These are phyloP conservation scores for Disparrhopalites patrizii DNA, from an alignment of 2,888 invertebrate genomes.

Conservation along the genomic window DNA sequence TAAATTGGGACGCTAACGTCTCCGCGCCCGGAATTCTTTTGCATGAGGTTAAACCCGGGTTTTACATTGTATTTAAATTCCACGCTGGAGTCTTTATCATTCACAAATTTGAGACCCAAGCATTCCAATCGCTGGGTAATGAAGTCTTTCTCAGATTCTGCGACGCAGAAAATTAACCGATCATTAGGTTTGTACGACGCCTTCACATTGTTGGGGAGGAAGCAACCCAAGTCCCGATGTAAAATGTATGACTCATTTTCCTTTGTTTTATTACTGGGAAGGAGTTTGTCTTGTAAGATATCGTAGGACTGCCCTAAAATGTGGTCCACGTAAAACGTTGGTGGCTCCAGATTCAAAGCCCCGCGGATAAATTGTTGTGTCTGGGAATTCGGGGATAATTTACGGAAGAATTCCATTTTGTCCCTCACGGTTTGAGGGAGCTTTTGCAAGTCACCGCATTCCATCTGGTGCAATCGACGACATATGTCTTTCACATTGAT, in stretches of 20 bases:
- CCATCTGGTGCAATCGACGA: neutral
- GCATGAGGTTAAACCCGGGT: constrained; percentile 8
- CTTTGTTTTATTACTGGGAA: too few species aligned
- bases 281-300: neutral
- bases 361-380: neutral
- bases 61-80: constrained; percentile 17
- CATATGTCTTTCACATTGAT: neutral
- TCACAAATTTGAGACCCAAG: too few species aligned
- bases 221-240: neutral
- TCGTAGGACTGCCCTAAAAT: neutral
- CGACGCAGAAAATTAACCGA: neutral
- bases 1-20: too few species aligned
- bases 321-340: neutral
- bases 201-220: neutral
- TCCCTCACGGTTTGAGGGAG: neutral
- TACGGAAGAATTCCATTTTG: neutral
- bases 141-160: neutral
- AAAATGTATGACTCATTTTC: too few species aligned
- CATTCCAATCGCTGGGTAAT: neutral
- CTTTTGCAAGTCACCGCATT: neutral
- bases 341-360: neutral
- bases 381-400: neutral
- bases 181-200: neutral
- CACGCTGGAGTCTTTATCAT: too few species aligned
- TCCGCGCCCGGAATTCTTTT: too few species aligned